Percentiles rank a stretch among this genome's conserved stretches.
phyloP scores from a whole-genome alignment of 1,140 invertebrate species.

The Panagrolaimus sp. region DNA sequence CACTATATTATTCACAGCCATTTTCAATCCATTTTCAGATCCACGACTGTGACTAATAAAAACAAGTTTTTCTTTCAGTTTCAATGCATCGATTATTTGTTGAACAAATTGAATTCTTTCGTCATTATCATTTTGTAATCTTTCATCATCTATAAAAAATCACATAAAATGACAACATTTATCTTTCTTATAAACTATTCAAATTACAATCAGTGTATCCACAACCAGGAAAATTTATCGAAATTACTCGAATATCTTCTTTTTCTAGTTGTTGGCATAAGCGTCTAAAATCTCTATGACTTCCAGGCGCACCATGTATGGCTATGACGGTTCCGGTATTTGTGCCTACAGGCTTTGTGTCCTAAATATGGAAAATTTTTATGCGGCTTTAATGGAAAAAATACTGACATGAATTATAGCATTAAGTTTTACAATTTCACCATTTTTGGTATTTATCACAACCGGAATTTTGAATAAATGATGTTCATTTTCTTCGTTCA shows the following conservation, averaged over 20 bases:
- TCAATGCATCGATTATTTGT: slow-evolving; percentile 35
- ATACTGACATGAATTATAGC: slow-evolving; percentile 11
- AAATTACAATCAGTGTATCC: slow-evolving; percentile 44
- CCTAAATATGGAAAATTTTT: slow-evolving; percentile 20
- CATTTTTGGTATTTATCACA: not conserved
- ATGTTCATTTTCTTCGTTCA: too few species aligned
- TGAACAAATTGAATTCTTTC: slow-evolving; percentile 43
- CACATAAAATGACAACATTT: slow-evolving; percentile 5
- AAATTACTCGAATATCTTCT: slow-evolving; percentile 40
- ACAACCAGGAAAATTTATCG: slow-evolving; percentile 47
- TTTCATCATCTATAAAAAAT: slow-evolving; percentile 35
- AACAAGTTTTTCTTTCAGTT: slow-evolving; percentile 34
- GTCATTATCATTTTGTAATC: slow-evolving; percentile 33
- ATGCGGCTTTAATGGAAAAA: too few species aligned
- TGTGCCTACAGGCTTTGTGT: slow-evolving; percentile 32
- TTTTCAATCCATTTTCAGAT: slow-evolving; percentile 43
- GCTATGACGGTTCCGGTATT: slow-evolving; percentile 33
- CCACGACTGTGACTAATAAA: slow-evolving; percentile 49
- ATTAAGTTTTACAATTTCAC: not conserved
- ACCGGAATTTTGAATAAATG: not conserved
- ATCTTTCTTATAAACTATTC: slow-evolving; percentile 11
- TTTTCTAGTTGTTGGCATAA: slow-evolving; percentile 31
- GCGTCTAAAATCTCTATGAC: slow-evolving; percentile 55
- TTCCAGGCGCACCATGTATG: slow-evolving; percentile 44
- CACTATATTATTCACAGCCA: slow-evolving; percentile 36